These are phyloP conservation scores for Chaenocephalus aceratus DNA, from an alignment of 2,113 vertebrate genomes.

Conservation along the genomic window DNA sequence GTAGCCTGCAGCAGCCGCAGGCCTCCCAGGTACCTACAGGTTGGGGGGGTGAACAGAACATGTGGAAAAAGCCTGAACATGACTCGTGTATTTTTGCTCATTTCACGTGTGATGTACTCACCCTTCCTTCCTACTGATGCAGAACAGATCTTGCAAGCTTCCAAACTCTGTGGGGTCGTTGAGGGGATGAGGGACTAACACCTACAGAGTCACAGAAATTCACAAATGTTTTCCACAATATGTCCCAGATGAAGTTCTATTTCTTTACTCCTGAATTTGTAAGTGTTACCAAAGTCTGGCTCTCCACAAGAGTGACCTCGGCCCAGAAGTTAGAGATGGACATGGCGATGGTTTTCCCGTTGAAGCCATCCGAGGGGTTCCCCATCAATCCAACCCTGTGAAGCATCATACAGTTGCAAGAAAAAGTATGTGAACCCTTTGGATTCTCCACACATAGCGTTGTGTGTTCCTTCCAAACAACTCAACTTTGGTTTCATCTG, in stretches of 20 bases:
- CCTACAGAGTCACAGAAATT: constrained; percentile 60
- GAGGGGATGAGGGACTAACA: constrained; percentile 86
- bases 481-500: too few relatives aligned
- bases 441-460: too few relatives aligned
- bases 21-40: constrained; percentile 85
- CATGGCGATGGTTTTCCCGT: constrained; percentile 90
- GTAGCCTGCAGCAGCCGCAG: constrained; percentile 87
- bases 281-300: constrained; percentile 82
- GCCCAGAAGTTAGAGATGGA: constrained; percentile 89
- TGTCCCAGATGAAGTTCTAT: accelerated
- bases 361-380: constrained; percentile 88
- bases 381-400: constrained; percentile 88
- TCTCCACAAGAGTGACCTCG: constrained; percentile 86
- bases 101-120: constrained; percentile 30
- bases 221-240: not conserved
- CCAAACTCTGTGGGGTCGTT: constrained; percentile 90
- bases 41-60: not conserved
- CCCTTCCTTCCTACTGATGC: constrained; percentile 90
- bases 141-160: constrained; percentile 87
- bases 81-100: not conserved
- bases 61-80: too few relatives aligned
- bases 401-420: not conserved
- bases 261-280: not conserved
- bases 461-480: too few relatives aligned
- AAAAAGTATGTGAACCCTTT: too few relatives aligned